These are phyloP conservation scores for Blastomussa wellsi DNA, from an alignment of 92 coral and sea anemone genomes.

Conservation along the genomic window DNA sequence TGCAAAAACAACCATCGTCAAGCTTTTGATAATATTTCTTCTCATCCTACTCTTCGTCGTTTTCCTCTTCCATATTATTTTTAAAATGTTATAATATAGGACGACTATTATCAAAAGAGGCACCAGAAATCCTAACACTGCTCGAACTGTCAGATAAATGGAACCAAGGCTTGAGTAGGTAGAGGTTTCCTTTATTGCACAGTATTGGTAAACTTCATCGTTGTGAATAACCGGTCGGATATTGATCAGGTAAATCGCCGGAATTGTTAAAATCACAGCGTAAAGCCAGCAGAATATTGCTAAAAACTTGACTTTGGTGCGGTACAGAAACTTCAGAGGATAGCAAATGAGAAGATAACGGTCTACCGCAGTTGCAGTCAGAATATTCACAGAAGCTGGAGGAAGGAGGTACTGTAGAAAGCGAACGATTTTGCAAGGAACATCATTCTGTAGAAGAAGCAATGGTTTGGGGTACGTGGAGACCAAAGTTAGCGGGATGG, in stretches of 20 bases:
- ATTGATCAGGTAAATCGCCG: slow-evolving; percentile 60
- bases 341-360: slow-evolving; percentile 74
- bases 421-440: slow-evolving; percentile 62
- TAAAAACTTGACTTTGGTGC: slow-evolving; percentile 57
- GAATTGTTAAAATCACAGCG: slow-evolving; percentile 56
- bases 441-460: slow-evolving; percentile 29
- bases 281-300: slow-evolving; percentile 67
- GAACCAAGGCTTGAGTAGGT: slow-evolving; percentile 37
- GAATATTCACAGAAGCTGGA: slow-evolving; percentile 77
- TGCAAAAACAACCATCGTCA: slow-evolving; percentile 70
- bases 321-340: slow-evolving; percentile 58
- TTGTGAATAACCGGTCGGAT: slow-evolving; percentile 41
- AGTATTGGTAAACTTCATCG: slow-evolving; percentile 45
- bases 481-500: slow-evolving; percentile 70
- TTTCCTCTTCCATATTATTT: slow-evolving; percentile 59
- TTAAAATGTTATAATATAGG: slow-evolving; percentile 67
- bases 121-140: slow-evolving; percentile 47
- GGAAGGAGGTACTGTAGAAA: slow-evolving; percentile 74
- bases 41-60: slow-evolving; percentile 51
- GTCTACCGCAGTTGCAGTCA: slow-evolving; percentile 72
- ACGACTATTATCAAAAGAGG: slow-evolving; percentile 50
- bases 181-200: slow-evolving; percentile 68
- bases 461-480: slow-evolving; percentile 68
- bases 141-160: slow-evolving; percentile 58
- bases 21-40: slow-evolving; percentile 62